phyloP scores from a whole-genome alignment of 2,888 invertebrate genomes.

The Marronus borbonicus region DNA sequence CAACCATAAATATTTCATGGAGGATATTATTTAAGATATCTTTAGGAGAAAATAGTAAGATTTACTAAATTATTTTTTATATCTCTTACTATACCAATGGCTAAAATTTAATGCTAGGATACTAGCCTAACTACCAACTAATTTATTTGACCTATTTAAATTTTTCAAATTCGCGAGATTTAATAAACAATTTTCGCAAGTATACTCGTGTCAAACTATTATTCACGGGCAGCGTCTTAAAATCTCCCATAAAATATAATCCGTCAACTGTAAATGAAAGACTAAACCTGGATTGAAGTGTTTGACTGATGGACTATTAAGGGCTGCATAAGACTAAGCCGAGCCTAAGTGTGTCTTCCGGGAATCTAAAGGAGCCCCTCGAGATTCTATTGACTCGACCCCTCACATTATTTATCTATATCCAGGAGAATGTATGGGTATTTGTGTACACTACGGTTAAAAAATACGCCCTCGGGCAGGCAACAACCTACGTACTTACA shows the following conservation, averaged over 20 bases:
- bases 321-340: constrained; percentile 58
- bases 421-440: constrained; percentile 38
- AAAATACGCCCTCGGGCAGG: not conserved
- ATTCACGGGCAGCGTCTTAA: not conserved
- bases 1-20: no score
- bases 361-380: constrained; percentile 54
- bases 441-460: constrained; percentile 36
- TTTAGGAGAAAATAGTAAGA: no score
- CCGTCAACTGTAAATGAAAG: constrained; percentile 53
- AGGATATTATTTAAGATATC: no score
- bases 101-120: no score
- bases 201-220: not conserved
- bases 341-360: constrained; percentile 54
- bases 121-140: no score
- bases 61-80: no score
- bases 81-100: no score
- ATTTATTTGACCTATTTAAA: no score
- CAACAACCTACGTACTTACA: no score
- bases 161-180: no score
- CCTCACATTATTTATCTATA: constrained; percentile 47
- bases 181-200: no score
- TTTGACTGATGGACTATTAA: constrained; percentile 62
- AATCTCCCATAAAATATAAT: constrained; percentile 41
- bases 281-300: constrained; percentile 59
- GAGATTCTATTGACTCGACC: constrained; percentile 78